Conservation (phyloP, 92 coral and sea anemone species). For the Meandrina meandrites region DNA sequence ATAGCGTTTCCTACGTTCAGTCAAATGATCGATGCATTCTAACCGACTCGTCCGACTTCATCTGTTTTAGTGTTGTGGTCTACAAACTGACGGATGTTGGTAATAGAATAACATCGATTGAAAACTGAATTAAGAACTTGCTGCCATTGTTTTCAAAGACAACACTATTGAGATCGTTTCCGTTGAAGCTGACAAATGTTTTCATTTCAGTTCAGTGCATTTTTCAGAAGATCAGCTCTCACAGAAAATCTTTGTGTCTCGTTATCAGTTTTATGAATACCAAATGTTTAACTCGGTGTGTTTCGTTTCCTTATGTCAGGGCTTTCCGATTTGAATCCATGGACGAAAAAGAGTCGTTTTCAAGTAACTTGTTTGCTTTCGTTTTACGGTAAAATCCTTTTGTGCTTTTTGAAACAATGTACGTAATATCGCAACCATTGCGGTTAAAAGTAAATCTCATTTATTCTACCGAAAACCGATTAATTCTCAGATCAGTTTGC, state of each 20-base stretch:
- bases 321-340: neutral
- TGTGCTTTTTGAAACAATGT: neutral
- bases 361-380: conserved; percentile 6
- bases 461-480: neutral
- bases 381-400: neutral
- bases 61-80: neutral
- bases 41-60: neutral
- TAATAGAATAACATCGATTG: conserved; percentile 2
- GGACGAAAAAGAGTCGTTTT: neutral
- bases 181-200: conserved; percentile 2
- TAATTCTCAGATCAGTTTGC: neutral
- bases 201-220: neutral
- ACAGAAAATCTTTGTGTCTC: neutral
- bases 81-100: neutral
- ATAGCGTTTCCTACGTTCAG: neutral
- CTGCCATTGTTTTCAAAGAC: neutral
- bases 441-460: neutral
- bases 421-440: neutral
- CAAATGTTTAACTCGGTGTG: neutral
- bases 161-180: neutral
- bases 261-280: conserved; percentile 3
- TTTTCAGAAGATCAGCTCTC: neutral
- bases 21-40: neutral
- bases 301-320: neutral
- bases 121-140: neutral